Evolutionary conservation across 2,888 invertebrate genomes (phyloP), one percentile per base, ranked within the genome.

Genomic region (Eulithis prunata): DNA sequence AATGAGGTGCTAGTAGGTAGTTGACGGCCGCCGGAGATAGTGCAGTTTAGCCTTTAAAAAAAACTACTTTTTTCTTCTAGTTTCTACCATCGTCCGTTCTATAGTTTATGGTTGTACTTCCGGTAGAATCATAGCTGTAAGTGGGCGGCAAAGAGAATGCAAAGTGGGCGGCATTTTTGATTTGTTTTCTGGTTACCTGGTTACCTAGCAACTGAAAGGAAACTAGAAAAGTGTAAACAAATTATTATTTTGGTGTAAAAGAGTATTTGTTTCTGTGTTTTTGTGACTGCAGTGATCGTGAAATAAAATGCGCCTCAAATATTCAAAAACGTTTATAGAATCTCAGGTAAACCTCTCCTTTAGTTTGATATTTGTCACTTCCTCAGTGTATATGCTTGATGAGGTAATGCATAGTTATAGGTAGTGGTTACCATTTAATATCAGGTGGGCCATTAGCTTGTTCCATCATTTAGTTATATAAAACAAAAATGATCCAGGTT

Each of bases 231-330:
- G 46, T 43, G 14, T 59, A 59, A 58, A 69, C 64, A 62, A 60
- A 53, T 45, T 8, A 41, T 41, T 41, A 43, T 3, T 13, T 46
- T 52, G 21, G 21, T 21, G 21, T 21, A 21, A 21, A 21, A 21
- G 21, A 21, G 21, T 21, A 21, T 21, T 21, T 21, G 21, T 21
- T 21, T 21, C 21, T 21, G 21, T 21, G 21, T 21, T 21, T 21
- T 21, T 21, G 21, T 21, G 21, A 21, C 21, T 21, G 12, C 28
- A 52, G 4, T 7, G 0, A 12, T 13, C 13, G 28, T 4, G 45
- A 45, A n/a, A 10, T 1, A 61, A 52, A 63, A 97, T 97, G 97
- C 96, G 97, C 77, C 88, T 98, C 51, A 97, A 97, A 91, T 97
- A 96, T 91, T 94, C 96, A 64, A 95, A 96, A 88, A 96, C 96